Percentiles rank a stretch among this genome's conserved stretches.
These are phyloP conservation scores for Onychomys arenicola DNA, from an alignment of 2,797 vertebrate genomes.

Conservation along the genomic window DNA sequence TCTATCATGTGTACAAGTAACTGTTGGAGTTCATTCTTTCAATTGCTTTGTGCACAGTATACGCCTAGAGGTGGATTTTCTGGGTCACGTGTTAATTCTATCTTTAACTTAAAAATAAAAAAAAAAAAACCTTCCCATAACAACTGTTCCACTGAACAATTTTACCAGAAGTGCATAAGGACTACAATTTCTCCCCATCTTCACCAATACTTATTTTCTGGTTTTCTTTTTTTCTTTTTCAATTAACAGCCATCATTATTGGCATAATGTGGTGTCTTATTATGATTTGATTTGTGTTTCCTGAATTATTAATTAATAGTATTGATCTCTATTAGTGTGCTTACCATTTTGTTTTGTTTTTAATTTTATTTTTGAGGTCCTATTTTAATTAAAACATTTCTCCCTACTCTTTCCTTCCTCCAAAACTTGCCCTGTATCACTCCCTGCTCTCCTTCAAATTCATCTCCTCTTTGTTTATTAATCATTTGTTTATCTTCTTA, in stretches of 20 bases:
- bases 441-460: neutral
- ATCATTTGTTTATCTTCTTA: conserved; percentile 8
- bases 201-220: neutral
- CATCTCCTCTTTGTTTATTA: neutral
- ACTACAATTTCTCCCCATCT: neutral
- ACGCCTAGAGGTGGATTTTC: neutral
- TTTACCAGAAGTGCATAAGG: neutral
- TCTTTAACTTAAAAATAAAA: neutral
- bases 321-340: neutral
- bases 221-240: neutral
- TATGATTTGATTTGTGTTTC: neutral
- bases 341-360: neutral
- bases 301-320: conserved; percentile 11
- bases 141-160: neutral
- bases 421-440: neutral
- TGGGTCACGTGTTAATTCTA: neutral
- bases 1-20: neutral
- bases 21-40: neutral
- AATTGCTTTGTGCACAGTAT: neutral
- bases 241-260: neutral
- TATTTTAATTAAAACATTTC: neutral
- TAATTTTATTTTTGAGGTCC: neutral
- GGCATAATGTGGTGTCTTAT: neutral
- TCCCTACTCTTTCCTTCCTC: no score
- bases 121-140: neutral